Conservation (phyloP, 1,140 invertebrate species). For the Proctacanthus coquilletti region DNA sequence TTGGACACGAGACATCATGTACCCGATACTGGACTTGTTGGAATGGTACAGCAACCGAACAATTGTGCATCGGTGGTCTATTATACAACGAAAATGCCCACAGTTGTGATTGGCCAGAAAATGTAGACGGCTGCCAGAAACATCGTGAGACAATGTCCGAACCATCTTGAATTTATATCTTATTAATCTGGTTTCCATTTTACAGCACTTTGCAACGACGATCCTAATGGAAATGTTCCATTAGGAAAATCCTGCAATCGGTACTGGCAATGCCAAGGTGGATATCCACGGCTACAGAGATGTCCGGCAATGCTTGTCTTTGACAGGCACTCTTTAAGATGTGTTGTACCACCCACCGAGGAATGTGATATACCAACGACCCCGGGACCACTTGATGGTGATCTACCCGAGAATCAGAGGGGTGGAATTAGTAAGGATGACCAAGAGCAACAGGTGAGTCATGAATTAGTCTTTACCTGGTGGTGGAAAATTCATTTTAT, state of each 20-base stretch:
- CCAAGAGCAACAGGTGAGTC: slow-evolving; percentile 12
- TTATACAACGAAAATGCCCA: slow-evolving; percentile 81
- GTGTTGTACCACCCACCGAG: slow-evolving; percentile 75
- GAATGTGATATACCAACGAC: slow-evolving; percentile 72
- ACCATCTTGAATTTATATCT: background rate
- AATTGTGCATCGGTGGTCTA: slow-evolving; percentile 81
- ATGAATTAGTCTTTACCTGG: background rate
- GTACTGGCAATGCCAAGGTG: slow-evolving; percentile 87
- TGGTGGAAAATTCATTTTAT: slow-evolving; percentile 2
- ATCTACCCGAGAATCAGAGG: slow-evolving; percentile 10
- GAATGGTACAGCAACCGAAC: slow-evolving; percentile 84
- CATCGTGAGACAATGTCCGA: slow-evolving; percentile 60
- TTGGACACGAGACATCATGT: slow-evolving; percentile 83
- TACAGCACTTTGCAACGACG: slow-evolving; percentile 75
- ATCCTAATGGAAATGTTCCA: slow-evolving; percentile 44
- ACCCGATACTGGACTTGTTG: slow-evolving; percentile 89
- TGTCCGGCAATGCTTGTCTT: slow-evolving; percentile 84
- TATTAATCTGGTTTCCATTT: background rate
- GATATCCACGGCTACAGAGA: slow-evolving; percentile 74
- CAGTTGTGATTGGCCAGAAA: slow-evolving; percentile 86
- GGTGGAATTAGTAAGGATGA: slow-evolving; percentile 7
- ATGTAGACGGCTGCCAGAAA: slow-evolving; percentile 76
- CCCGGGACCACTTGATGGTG: slow-evolving; percentile 41
- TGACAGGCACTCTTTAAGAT: slow-evolving; percentile 63
- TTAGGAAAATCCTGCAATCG: slow-evolving; percentile 81